Conservation (phyloP, 2,113 vertebrate genomes). For the Periophthalmus modestus region DNA sequence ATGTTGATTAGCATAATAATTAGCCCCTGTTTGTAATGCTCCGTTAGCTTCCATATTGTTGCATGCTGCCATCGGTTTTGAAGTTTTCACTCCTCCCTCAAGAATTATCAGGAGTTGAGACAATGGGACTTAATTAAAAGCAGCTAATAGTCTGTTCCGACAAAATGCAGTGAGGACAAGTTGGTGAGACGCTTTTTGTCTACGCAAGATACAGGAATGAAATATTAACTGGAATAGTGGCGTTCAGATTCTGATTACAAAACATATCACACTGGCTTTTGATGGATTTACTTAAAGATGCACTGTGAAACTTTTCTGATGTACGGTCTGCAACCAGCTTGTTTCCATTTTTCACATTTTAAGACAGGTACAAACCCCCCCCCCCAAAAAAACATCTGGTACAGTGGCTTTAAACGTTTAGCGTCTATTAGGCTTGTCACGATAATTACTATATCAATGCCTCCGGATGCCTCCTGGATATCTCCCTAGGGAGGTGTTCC, state of each 20-base stretch:
- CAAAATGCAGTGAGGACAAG: background rate
- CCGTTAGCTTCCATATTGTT: slow-evolving; percentile 49
- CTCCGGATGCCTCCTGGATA: too few relatives aligned
- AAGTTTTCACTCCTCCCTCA: slow-evolving; percentile 12
- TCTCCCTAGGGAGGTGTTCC: too few relatives aligned
- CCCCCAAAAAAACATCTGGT: too few relatives aligned
- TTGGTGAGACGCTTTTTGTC: background rate
- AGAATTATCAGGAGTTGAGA: slow-evolving; percentile 56
- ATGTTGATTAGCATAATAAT: slow-evolving; percentile 68
- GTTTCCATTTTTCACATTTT: too few relatives aligned
- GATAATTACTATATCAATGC: too few relatives aligned
- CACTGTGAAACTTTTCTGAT: too few relatives aligned
- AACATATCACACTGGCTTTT: background rate
- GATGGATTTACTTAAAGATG: too few relatives aligned
- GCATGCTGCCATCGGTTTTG: slow-evolving; percentile 40
- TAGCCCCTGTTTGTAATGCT: slow-evolving; percentile 54
- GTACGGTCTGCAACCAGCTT: too few relatives aligned
- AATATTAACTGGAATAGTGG: background rate
- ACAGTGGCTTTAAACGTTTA: too few relatives aligned
- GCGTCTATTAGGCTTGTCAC: too few relatives aligned
- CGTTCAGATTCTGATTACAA: too few relatives aligned
- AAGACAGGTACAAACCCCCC: too few relatives aligned
- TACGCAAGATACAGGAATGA: background rate
- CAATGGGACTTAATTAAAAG: slow-evolving; percentile 55
- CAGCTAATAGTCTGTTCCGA: slow-evolving; percentile 42